Conservation (phyloP, 2,113 vertebrate species). For the Lathamus discolor region DNA sequence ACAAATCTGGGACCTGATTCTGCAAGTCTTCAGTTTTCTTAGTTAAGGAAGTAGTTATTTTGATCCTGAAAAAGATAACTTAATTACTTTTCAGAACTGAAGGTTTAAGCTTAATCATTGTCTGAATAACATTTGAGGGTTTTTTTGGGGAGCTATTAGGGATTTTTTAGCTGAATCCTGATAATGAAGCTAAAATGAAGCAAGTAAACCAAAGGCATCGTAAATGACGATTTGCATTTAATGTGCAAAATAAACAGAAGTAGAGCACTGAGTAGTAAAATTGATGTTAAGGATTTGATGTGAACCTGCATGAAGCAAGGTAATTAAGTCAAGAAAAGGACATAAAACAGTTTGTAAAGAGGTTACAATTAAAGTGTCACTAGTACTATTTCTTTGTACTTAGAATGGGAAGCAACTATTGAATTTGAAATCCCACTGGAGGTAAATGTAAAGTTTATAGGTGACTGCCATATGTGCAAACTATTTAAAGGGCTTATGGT, state of each 20-base stretch:
- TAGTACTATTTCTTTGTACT: conserved; percentile 4
- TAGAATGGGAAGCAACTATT: neutral
- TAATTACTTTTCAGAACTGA: neutral
- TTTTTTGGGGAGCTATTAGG: neutral
- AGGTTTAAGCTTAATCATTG: neutral
- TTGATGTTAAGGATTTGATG: neutral
- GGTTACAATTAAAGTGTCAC: conserved; percentile 49
- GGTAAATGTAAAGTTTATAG: conserved; percentile 18
- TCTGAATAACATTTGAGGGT: neutral
- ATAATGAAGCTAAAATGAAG: conserved; percentile 9
- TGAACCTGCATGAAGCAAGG: conserved; percentile 14
- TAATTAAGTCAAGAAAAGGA: conserved; percentile 30
- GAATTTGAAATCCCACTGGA: conserved; percentile 7
- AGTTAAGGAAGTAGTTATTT: neutral
- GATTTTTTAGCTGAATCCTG: neutral
- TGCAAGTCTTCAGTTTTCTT: neutral
- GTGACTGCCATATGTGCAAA: conserved; percentile 15
- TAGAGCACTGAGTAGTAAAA: conserved; percentile 20
- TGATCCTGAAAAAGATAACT: neutral
- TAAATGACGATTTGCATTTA: conserved; percentile 18
- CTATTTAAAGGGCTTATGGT: neutral
- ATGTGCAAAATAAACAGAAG: conserved; percentile 10
- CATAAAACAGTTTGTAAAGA: conserved; percentile 55
- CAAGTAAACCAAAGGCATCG: conserved; percentile 11
- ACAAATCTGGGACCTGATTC: neutral